Conservation (phyloP, 1,140 invertebrate species). For the Listronotus oregonensis region DNA sequence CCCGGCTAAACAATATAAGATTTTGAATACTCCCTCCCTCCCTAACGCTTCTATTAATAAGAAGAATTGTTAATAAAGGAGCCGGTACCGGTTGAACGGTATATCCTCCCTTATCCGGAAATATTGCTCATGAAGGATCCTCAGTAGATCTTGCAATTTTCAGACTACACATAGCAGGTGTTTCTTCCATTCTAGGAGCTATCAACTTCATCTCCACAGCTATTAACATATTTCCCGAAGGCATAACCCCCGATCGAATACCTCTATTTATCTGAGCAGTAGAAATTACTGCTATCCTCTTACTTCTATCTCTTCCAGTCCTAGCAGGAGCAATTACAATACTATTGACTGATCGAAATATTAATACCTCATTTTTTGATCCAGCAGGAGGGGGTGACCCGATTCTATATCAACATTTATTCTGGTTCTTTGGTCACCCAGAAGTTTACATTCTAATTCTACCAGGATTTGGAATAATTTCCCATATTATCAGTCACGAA, state of each 20-base stretch:
- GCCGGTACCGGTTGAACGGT: too few relatives aligned
- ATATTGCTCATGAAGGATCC: too few relatives aligned
- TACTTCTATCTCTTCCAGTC: slow-evolving; percentile 49
- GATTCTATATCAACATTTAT: slow-evolving; percentile 1
- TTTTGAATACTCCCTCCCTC: slow-evolving; percentile 71
- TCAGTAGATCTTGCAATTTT: too few relatives aligned
- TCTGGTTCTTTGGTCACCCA: too few relatives aligned
- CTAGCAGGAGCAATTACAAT: too few relatives aligned
- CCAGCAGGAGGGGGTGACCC: slow-evolving; percentile 62
- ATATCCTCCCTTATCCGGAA: too few relatives aligned
- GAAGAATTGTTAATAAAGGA: slow-evolving; percentile 64
- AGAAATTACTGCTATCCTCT: slow-evolving; percentile 66
- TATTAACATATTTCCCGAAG: too few relatives aligned
- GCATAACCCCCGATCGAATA: too few relatives aligned
- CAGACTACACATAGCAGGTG: too few relatives aligned
- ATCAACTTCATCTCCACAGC: too few relatives aligned
- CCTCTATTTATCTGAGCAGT: slow-evolving; percentile 71
- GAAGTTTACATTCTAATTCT: slow-evolving; percentile 11
- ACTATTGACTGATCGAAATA: too few relatives aligned
- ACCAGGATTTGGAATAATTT: slow-evolving; percentile 8
- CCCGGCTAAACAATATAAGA: slow-evolving; percentile 79
- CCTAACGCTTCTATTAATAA: slow-evolving; percentile 61
- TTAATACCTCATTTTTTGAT: slow-evolving; percentile 76
- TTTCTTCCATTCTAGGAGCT: too few relatives aligned
- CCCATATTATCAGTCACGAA: slow-evolving; percentile 9